Base-by-base conservation (phyloP, 2,797 vertebrate species). In the Notoglanidium macrostoma region DNA sequence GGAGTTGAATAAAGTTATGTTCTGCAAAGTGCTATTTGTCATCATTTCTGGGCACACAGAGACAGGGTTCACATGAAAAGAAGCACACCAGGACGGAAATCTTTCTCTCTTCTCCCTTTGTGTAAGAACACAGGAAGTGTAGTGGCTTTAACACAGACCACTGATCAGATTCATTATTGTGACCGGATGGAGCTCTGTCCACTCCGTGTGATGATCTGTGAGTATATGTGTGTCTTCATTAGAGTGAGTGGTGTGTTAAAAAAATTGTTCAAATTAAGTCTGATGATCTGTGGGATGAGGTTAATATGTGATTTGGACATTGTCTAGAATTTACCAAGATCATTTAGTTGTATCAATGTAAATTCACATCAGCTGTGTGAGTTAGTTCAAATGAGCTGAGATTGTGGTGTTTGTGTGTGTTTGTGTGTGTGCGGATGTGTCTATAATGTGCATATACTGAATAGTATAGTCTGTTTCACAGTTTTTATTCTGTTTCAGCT, bases 111-210 rank as follows among this genome's bases (percentile, higher is more conserved):
- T 59, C 63, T n/a, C 5, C 17, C 1, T 51, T 0, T n/a, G 11
- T n/a, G 44, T n/a, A 2, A 49, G 44, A 49, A 76, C 0, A 54
- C n/a, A 54, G 73, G 73, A 76, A 76, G 73, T 76, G 49, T 9
- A 51, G 73, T 29, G 26, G 73, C 73, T 73, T 44, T 73, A 46
- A 73, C 70, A 23, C 40, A 73, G 70, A 46, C 70, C 70, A 35
- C 44, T 73, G 70, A 73, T 46, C 3, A 73, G 19, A 1, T 74
- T 74, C 3, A 29, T 76, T 23, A 76, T 26, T 29, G 46, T 76
- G 73, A 29, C 73, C 51, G 49, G 49, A 76, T 76, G 46, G 44
- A 67, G 29, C 29, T 68, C 17, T 14, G 65, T 68, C 65, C 65
- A 68, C 65, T 68, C 29, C 0, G 23, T 54, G 49, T 54, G 49